Base-by-base conservation (phyloP, 2,113 vertebrate species). In the Pseudopodoces humilis region DNA sequence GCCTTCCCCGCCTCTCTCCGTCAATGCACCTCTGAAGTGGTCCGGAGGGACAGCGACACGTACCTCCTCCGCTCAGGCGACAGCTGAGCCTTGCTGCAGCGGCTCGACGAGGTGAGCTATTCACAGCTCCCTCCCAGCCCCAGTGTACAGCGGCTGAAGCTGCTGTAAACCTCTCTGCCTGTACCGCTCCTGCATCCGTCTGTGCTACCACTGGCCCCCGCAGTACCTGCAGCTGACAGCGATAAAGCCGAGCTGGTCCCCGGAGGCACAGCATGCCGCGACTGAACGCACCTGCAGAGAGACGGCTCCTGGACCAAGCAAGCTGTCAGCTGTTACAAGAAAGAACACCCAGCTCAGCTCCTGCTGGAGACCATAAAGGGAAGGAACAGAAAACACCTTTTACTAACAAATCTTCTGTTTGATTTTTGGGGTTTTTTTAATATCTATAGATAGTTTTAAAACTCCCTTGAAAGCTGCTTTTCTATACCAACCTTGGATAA, bases 11-110 rank as follows among this genome's bases (percentile, higher is more conserved):
- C 25, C 31, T 6, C 28, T 1, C 28, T 1, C 37, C 1, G 25
- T 2, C 30, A 0, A 0, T 1, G 31, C 10, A 1, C 28, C 3
- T 1, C 0, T 0, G 2, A 3, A 9, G 33, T 0, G n/a, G 30
- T 14, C 1, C 41, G 24, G 2, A 8, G 7, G 11, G 8, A 4
- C 25, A 9, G 41, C 4, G 17, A 4, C 4, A 2, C 18, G 9
- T 0, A 2, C 0, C 18, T 1, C 0, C 18, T 1, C 10, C 1
- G 33, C 5, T 6, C 22, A 1, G 63, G 11, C 10, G 2, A 43
- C 74, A 10, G n/a, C 1, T 9, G 33, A 46, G 74, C 56, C 30
- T 7, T 2, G 41, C 47, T 30, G 64, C 46, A 21, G 64, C 27
- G 15, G 39, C n/a, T 19, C 20, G 12, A 7, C 16, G 16, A 35